phyloP scores from a whole-genome alignment of 2,113 vertebrate genomes.

The Ursus arctos region DNA sequence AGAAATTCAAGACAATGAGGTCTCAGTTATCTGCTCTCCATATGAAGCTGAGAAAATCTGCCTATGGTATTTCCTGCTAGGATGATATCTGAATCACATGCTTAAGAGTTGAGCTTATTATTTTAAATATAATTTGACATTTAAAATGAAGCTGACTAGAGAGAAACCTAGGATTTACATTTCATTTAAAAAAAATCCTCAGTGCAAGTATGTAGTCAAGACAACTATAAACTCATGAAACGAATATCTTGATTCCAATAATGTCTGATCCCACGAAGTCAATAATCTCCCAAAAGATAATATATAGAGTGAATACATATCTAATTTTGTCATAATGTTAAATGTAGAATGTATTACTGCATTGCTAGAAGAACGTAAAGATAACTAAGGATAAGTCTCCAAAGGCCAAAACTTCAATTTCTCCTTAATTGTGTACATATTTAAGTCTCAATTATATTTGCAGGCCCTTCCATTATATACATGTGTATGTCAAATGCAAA shows the following conservation, averaged over 20 bases:
- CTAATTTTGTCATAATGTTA: not conserved
- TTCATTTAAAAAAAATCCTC: slow-evolving; percentile 12
- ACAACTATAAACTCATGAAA: not conserved
- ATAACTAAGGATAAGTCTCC: not conserved
- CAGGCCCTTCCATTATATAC: not conserved
- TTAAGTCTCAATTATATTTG: not conserved
- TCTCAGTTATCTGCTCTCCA: not conserved
- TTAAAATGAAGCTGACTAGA: not conserved
- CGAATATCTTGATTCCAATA: not conserved
- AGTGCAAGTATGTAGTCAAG: not conserved
- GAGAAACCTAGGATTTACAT: not conserved
- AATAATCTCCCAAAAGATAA: not conserved
- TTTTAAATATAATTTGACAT: slow-evolving; percentile 8
- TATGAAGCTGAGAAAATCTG: not conserved
- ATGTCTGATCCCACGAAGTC: not conserved
- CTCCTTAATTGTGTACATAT: not conserved
- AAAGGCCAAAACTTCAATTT: not conserved
- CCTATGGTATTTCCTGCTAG: not conserved
- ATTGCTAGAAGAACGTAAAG: not conserved
- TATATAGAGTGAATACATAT: not conserved
- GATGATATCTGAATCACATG: not conserved
- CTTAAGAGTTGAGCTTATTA: not conserved
- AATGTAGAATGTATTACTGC: not conserved
- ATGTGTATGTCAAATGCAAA: not conserved
- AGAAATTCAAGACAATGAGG: not conserved